Conservation (phyloP, 2,888 invertebrate genomes). For the Isotomurus palustris region DNA sequence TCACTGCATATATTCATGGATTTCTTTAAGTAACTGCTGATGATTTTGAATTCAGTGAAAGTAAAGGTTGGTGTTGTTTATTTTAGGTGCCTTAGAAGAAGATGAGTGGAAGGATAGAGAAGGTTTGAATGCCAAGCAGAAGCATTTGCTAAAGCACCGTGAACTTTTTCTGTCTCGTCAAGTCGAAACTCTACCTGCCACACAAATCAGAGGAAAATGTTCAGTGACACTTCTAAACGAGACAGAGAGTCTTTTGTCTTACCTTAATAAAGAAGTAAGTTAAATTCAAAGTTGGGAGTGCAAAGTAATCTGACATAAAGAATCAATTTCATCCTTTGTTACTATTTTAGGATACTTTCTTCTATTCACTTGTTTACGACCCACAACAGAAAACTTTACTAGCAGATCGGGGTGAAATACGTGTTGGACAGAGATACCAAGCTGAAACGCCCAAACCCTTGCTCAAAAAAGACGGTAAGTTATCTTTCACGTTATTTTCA, state of each 20-base stretch:
- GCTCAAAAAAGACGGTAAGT: constrained; percentile 70
- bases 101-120: constrained; percentile 53
- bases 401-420: constrained; percentile 96
- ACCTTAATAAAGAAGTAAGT: constrained; percentile 91
- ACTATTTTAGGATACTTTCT: constrained; percentile 85
- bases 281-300: constrained; percentile 30
- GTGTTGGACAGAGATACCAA: constrained; percentile 91
- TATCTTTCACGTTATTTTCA: not conserved
- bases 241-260: constrained; percentile 93
- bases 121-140: constrained; percentile 70
- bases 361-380: constrained; percentile 99
- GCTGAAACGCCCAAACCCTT: constrained; percentile 76
- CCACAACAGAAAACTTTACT: constrained; percentile 97
- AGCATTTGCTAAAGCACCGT: constrained; percentile 93
- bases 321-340: constrained; percentile 2
- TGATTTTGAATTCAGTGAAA: not conserved
- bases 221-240: constrained; percentile 97
- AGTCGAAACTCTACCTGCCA: constrained; percentile 96
- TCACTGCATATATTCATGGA: not conserved
- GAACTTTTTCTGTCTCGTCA: constrained; percentile 96
- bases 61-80: not conserved
- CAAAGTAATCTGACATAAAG: not conserved
- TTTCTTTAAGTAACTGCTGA: not conserved
- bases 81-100: constrained; percentile 64
- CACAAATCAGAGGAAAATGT: constrained; percentile 99